Evolutionary conservation across 2,113 vertebrate genomes (phyloP).

Genomic region (Channa maculata): DNA sequence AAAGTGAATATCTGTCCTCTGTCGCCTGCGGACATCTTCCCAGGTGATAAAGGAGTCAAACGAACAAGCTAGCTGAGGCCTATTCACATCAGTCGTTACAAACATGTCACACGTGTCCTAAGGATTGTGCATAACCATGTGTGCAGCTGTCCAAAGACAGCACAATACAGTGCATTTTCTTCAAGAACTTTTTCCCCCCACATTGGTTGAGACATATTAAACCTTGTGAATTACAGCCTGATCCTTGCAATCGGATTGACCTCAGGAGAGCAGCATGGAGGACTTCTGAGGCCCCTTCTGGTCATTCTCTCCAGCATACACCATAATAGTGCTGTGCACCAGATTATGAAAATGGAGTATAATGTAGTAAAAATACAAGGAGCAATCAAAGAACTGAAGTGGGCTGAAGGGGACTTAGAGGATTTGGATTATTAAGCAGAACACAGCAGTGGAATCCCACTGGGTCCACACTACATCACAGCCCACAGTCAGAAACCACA

Average conservation of each 20-base stretch:
- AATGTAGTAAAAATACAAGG: conserved; percentile 77
- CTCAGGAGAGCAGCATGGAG: conserved; percentile 41
- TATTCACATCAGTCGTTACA: conserved; percentile 30
- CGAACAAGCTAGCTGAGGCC: conserved; percentile 9
- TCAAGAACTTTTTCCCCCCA: conserved; percentile 42
- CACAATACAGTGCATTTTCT: conserved; percentile 29
- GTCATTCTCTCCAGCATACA: conserved; percentile 43
- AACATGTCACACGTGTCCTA: conserved; percentile 15
- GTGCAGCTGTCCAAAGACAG: conserved; percentile 8
- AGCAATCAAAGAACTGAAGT: conserved; percentile 78
- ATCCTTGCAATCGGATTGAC: conserved; percentile 70
- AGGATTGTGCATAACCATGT: conserved; percentile 40
- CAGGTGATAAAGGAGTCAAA: conserved; percentile 25
- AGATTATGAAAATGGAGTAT: conserved; percentile 79
- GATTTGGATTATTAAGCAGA: conserved; percentile 84
- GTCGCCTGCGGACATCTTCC: conserved; percentile 46
- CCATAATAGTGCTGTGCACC: conserved; percentile 46
- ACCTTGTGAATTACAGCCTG: conserved; percentile 68
- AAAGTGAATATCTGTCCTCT: conserved; percentile 63
- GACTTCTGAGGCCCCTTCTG: conserved; percentile 50
- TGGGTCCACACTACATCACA: conserved; percentile 62
- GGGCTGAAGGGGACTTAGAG: conserved; percentile 77
- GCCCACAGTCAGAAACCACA: conserved; percentile 63
- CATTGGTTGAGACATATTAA: conserved; percentile 35
- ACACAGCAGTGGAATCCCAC: conserved; percentile 78